phyloP scores from a whole-genome alignment of 2,113 vertebrate genomes.

The Collichthys lucidus region DNA sequence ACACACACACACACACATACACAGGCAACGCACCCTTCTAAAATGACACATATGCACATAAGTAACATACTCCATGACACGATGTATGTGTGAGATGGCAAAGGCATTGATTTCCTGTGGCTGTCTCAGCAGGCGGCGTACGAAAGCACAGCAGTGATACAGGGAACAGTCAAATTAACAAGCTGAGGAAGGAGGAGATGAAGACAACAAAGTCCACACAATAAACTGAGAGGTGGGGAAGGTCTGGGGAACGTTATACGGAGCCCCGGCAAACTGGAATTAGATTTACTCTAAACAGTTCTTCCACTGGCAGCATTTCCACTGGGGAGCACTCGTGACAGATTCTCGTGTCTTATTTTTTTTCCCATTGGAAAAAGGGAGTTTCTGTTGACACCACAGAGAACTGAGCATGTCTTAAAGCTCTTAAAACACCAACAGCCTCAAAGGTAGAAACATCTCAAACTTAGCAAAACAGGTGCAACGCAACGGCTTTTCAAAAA shows the following conservation, averaged over 20 bases:
- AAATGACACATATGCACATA: background rate
- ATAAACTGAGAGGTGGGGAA: constrained; percentile 44
- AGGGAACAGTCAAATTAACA: constrained; percentile 72
- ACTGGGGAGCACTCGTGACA: constrained; percentile 56
- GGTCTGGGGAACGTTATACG: constrained; percentile 44
- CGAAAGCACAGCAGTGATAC: constrained; percentile 43
- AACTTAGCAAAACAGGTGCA: constrained; percentile 37
- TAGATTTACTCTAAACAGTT: constrained; percentile 55
- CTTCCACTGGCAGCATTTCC: constrained; percentile 51
- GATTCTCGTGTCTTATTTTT: constrained; percentile 55
- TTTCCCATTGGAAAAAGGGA: constrained; percentile 54
- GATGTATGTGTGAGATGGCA: constrained; percentile 20
- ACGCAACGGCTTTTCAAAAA: constrained; percentile 24
- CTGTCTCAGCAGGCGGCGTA: constrained; percentile 53
- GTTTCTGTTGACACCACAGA: constrained; percentile 55
- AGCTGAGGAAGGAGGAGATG: constrained; percentile 43
- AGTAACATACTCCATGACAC: constrained; percentile 6
- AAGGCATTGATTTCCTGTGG: constrained; percentile 62
- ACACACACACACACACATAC: background rate
- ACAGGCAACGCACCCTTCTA: background rate
- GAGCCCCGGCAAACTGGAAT: constrained; percentile 48
- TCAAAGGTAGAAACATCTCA: constrained; percentile 27
- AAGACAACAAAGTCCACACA: constrained; percentile 61
- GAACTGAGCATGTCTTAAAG: constrained; percentile 46
- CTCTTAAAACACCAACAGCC: constrained; percentile 50